Evolutionary conservation across 92 coral and sea anemone genomes (phyloP).

Genomic region (Montipora capitata): DNA sequence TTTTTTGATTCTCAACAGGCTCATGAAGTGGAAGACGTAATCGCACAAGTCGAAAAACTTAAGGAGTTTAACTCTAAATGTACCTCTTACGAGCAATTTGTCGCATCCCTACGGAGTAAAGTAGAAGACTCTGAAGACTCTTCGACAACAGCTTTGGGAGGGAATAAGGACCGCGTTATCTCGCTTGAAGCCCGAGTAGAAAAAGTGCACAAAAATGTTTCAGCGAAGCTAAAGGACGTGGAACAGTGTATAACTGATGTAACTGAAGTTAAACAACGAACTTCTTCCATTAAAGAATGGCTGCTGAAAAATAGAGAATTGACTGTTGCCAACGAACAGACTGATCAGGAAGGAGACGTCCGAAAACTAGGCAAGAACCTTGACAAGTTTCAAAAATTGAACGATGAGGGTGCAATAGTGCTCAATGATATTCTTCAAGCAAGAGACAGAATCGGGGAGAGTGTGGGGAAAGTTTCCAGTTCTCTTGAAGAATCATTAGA

Average conservation of each 20-base stretch:
- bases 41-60: slow-evolving; percentile 63
- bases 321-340: slow-evolving; percentile 38
- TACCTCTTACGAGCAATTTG: slow-evolving; percentile 71
- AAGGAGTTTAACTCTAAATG: slow-evolving; percentile 66
- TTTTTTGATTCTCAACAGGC: slow-evolving; percentile 40
- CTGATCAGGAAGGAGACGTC: slow-evolving; percentile 11
- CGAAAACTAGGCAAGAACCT: slow-evolving; percentile 62
- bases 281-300: slow-evolving; percentile 80
- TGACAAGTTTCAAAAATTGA: slow-evolving; percentile 53
- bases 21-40: slow-evolving; percentile 59
- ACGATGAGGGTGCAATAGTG: slow-evolving; percentile 39
- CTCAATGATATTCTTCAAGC: slow-evolving; percentile 56
- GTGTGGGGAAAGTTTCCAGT: slow-evolving; percentile 59
- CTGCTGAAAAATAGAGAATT: slow-evolving; percentile 67
- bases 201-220: slow-evolving; percentile 57
- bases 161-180: slow-evolving; percentile 10
- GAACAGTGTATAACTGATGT: slow-evolving; percentile 66
- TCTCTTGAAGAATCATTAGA: slow-evolving; percentile 64
- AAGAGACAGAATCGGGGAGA: slow-evolving; percentile 56
- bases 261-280: slow-evolving; percentile 44
- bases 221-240: slow-evolving; percentile 70
- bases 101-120: slow-evolving; percentile 71
- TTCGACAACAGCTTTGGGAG: slow-evolving; percentile 23
- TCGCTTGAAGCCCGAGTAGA: slow-evolving; percentile 70
- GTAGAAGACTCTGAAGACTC: slow-evolving; percentile 61